phyloP scores from a whole-genome alignment of 2,797 vertebrate genomes.

The Hyperoplus immaculatus region DNA sequence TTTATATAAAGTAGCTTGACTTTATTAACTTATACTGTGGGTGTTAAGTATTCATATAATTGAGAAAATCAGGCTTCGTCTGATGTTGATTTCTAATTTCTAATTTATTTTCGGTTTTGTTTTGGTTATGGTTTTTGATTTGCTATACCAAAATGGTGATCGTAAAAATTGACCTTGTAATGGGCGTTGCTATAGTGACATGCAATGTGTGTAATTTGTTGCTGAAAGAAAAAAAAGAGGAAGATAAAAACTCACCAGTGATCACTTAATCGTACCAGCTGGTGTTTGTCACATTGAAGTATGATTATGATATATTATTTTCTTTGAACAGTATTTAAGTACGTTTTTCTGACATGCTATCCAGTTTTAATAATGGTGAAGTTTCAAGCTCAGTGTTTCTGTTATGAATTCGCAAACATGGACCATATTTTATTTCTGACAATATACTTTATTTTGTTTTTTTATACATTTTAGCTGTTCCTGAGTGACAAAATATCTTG shows the following conservation, averaged over 20 bases:
- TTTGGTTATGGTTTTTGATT: slow-evolving; percentile 86
- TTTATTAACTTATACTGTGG: slow-evolving; percentile 99
- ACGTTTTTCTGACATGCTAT: slow-evolving; percentile 94
- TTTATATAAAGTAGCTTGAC: slow-evolving; percentile 99
- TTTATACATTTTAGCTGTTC: slow-evolving; percentile 93
- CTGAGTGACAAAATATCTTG: slow-evolving; percentile 99
- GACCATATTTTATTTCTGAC: slow-evolving; percentile 90
- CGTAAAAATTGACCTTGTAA: slow-evolving; percentile 94
- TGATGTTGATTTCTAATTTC: slow-evolving; percentile 85
- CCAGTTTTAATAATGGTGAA: slow-evolving; percentile 94
- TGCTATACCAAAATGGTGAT: slow-evolving; percentile 97
- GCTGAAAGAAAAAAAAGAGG: slow-evolving; percentile 75
- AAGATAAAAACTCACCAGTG: slow-evolving; percentile 89
- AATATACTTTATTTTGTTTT: slow-evolving; percentile 74
- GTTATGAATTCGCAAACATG: slow-evolving; percentile 93
- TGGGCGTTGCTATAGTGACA: slow-evolving; percentile 99
- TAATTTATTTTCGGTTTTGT: slow-evolving; percentile 81
- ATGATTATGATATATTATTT: slow-evolving; percentile 93
- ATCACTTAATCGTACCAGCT: slow-evolving; percentile 96
- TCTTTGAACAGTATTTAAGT: slow-evolving; percentile 91
- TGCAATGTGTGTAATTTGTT: slow-evolving; percentile 95
- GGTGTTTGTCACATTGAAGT: slow-evolving; percentile 95
- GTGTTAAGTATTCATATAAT: slow-evolving; percentile 99
- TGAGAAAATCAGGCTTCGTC: slow-evolving; percentile 94
- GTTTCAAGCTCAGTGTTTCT: slow-evolving; percentile 94